phyloP scores from a whole-genome alignment of 2,113 vertebrate genomes.

The Brachyhypopomus gauderio region DNA sequence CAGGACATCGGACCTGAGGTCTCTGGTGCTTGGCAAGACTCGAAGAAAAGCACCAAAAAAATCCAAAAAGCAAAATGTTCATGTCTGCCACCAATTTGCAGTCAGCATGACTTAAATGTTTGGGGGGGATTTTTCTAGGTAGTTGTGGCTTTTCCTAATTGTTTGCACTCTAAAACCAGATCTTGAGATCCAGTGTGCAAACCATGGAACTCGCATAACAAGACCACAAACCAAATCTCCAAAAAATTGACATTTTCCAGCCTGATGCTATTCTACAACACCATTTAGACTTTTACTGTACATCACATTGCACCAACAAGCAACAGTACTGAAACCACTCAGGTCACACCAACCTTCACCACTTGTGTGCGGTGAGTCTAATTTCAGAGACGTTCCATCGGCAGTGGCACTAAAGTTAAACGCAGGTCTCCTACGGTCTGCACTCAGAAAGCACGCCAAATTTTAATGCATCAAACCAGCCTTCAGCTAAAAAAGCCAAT shows the following conservation, averaged over 20 bases:
- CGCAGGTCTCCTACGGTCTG: too few relatives aligned
- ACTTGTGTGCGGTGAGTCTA: too few relatives aligned
- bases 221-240: not conserved
- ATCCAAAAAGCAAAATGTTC: not conserved
- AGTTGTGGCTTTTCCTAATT: not conserved
- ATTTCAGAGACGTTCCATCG: too few relatives aligned
- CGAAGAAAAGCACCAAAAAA: not conserved
- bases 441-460: not conserved
- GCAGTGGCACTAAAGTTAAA: too few relatives aligned
- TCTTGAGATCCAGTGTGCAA: not conserved
- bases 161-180: not conserved
- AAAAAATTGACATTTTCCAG: not conserved
- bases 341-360: too few relatives aligned
- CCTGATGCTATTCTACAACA: not conserved
- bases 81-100: not conserved
- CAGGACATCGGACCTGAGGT: too few relatives aligned
- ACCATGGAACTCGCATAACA: not conserved
- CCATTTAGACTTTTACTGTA: not conserved
- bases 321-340: too few relatives aligned
- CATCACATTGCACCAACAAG: too few relatives aligned
- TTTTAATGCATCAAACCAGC: not conserved
- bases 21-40: not conserved
- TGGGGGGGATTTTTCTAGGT: not conserved
- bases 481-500: slow-evolving; percentile 18
- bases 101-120: not conserved